A percentile compares a stretch with the other conserved stretches of the same genome.
These are phyloP conservation scores for Tetraodon nigroviridis DNA, from an alignment of 2,113 vertebrate genomes.

Conservation along the genomic window DNA sequence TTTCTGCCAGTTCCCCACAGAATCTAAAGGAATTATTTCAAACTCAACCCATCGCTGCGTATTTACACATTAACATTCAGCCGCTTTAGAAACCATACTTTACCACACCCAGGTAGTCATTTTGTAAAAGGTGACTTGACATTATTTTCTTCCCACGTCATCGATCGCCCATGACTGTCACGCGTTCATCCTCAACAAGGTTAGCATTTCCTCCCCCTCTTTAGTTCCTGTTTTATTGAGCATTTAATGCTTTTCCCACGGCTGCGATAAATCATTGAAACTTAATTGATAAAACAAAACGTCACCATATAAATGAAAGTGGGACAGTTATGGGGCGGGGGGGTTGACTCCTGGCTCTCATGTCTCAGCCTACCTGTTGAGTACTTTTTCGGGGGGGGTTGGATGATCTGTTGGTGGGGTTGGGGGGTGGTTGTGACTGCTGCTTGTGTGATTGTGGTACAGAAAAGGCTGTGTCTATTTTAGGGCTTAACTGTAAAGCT, in stretches of 20 bases:
- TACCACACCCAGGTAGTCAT: neutral
- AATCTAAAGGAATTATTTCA: too few relatives aligned
- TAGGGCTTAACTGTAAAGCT: slow-evolving; percentile 99
- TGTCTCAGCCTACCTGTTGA: slow-evolving; percentile 39
- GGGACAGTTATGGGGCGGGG: slow-evolving; percentile 29
- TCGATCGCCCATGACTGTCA: neutral
- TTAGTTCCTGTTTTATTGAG: slow-evolving; percentile 7
- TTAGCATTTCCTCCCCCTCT: slow-evolving; percentile 79
- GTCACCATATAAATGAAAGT: slow-evolving; percentile 1
- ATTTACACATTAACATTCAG: too few relatives aligned
- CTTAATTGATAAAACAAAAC: too few relatives aligned
- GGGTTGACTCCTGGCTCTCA: slow-evolving; percentile 32
- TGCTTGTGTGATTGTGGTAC: slow-evolving; percentile 98
- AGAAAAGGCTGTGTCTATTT: slow-evolving; percentile 99
- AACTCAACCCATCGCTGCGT: too few relatives aligned
- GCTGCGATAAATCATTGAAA: neutral
- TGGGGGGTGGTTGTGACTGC: slow-evolving; percentile 71
- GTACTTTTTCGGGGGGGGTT: slow-evolving; percentile 33
- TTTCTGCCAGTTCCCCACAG: too few relatives aligned
- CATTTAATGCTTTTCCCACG: neutral
- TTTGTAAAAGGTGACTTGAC: neutral
- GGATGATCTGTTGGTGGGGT: slow-evolving; percentile 33
- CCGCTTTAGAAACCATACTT: too few relatives aligned
- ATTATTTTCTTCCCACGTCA: neutral
- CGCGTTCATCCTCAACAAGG: slow-evolving; percentile 66